Evolutionary conservation across 1,140 invertebrate genomes (phyloP).

Genomic region (Eubasilissa regina): DNA sequence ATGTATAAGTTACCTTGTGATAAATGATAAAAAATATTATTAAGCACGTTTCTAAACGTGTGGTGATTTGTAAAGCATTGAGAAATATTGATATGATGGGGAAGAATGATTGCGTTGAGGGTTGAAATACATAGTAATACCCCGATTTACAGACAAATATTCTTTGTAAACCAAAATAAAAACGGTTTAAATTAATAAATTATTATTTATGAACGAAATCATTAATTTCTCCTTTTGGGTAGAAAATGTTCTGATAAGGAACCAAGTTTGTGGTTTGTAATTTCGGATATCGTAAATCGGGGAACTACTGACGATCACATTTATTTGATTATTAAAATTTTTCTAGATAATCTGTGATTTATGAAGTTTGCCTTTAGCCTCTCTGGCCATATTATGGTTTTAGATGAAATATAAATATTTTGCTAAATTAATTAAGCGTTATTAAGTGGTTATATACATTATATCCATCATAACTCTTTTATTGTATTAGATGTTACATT

Average conservation of each 20-base stretch:
- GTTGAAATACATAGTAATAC: neutral
- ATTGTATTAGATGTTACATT: neutral
- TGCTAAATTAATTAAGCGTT: neutral
- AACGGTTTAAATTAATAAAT: neutral
- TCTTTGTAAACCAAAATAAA: neutral
- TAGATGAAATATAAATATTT: constrained; percentile 1
- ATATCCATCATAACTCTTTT: neutral
- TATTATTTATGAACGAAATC: neutral
- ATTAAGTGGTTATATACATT: neutral
- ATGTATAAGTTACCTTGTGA: too few species aligned
- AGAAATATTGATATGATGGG: neutral
- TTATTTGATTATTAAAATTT: neutral
- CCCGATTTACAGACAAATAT: neutral
- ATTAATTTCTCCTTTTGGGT: neutral
- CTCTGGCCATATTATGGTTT: constrained; percentile 3
- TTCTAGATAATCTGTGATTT: constrained; percentile 25
- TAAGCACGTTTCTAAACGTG: neutral
- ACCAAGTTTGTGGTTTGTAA: neutral
- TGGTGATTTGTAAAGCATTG: neutral
- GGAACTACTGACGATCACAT: neutral
- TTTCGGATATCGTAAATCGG: neutral
- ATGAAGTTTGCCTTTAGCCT: constrained; percentile 26
- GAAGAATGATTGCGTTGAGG: neutral
- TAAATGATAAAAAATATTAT: neutral
- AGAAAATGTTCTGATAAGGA: neutral